Percentiles rank a stretch among this genome's conserved stretches.
Evolutionary conservation across 1,140 invertebrate genomes (phyloP).

Genomic region (Drosophila punjabiensis): DNA sequence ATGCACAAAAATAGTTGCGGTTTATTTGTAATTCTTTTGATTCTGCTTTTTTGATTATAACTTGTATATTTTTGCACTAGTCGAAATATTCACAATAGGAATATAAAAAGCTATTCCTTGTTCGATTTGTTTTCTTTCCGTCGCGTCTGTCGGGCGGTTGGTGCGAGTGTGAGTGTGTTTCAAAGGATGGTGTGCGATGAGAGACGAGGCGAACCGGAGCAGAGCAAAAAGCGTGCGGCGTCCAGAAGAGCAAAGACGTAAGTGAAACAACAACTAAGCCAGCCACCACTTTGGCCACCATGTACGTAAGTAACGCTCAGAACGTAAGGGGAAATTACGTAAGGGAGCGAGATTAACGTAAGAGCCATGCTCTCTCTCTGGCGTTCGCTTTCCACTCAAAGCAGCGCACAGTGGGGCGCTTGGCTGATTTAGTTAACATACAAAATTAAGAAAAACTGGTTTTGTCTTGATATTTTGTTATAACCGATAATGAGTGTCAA

Average conservation of each 20-base stretch:
- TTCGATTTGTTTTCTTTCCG: conserved; percentile 38
- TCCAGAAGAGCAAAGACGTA: conserved; percentile 56
- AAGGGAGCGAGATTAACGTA: conserved; percentile 10
- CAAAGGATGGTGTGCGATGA: conserved; percentile 23
- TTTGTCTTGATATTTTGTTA: background rate
- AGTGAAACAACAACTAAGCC: conserved; percentile 22
- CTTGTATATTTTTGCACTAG: conserved; percentile 16
- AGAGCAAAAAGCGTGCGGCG: conserved; percentile 67
- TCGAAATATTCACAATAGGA: conserved; percentile 39
- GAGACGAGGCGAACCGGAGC: conserved; percentile 51
- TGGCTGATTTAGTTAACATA: too few relatives aligned
- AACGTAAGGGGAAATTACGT: conserved; percentile 16
- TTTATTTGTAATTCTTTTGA: conserved; percentile 18
- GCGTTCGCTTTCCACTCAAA: conserved; percentile 3
- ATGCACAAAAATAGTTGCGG: conserved; percentile 39
- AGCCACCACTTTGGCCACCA: conserved; percentile 2
- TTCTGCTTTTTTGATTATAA: conserved; percentile 10
- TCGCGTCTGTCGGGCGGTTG: conserved; percentile 25
- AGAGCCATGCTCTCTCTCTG: conserved; percentile 2
- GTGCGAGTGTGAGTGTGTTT: conserved; percentile 23
- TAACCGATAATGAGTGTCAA: too few relatives aligned
- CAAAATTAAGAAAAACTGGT: background rate
- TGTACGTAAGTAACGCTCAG: conserved; percentile 1
- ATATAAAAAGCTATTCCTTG: conserved; percentile 36
- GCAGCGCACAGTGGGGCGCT: background rate